A percentile compares a stretch with the other conserved stretches of the same genome.
Evolutionary conservation across 2,888 invertebrate genomes (phyloP).

Genomic region (Leptura quadrifasciata): DNA sequence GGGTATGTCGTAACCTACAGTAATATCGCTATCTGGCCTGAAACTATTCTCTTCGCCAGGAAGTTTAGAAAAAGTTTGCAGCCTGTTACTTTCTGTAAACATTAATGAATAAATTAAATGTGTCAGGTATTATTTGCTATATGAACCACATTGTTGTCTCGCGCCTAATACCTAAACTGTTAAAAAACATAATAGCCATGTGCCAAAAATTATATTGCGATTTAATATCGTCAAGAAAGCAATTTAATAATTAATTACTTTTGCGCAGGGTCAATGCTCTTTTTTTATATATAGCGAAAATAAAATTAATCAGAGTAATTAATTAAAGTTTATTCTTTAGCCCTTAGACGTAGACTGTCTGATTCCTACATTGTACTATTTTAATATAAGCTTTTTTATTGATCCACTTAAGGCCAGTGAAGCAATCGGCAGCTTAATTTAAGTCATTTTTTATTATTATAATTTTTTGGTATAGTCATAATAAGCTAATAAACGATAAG

Average conservation of each 20-base stretch:
- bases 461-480: too few relatives aligned
- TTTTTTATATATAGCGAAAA: background rate
- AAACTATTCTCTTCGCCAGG: background rate
- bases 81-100: background rate
- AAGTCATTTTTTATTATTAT: too few relatives aligned
- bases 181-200: background rate
- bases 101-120: background rate
- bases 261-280: constrained; percentile 9
- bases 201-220: constrained; percentile 11
- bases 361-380: constrained; percentile 2
- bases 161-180: background rate
- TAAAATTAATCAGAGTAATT: constrained; percentile 3
- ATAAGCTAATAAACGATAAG: too few relatives aligned
- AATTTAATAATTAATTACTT: constrained; percentile 28
- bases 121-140: background rate
- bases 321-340: constrained; percentile 5
- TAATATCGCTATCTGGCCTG: background rate
- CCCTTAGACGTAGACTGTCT: background rate
- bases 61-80: background rate
- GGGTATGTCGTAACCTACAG: too few relatives aligned
- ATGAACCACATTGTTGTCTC: background rate
- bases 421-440: too few relatives aligned
- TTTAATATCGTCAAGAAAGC: background rate
- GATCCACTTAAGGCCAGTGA: background rate
- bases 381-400: background rate